These are phyloP conservation scores for Ficedula albicollis DNA, from an alignment of 2,797 vertebrate species.

Conservation along the genomic window DNA sequence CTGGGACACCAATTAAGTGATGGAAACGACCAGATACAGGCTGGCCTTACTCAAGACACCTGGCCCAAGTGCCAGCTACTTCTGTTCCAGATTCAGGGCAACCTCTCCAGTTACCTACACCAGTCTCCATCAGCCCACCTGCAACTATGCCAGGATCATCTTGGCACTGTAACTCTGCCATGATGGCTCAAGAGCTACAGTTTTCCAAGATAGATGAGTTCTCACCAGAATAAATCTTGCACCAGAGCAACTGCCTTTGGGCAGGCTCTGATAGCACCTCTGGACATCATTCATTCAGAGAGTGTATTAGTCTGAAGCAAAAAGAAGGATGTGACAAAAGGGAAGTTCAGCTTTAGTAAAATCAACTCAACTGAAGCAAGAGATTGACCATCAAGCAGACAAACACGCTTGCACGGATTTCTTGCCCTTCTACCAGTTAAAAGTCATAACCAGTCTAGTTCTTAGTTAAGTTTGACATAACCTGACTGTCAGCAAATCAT, in stretches of 20 bases:
- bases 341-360: not conserved
- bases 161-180: not conserved
- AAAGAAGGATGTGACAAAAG: not conserved
- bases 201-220: not conserved
- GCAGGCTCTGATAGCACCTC: not conserved
- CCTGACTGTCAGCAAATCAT: not conserved
- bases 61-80: not conserved
- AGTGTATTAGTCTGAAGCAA: not conserved
- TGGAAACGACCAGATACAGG: not conserved
- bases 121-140: not conserved
- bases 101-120: not conserved
- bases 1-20: not conserved
- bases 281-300: not conserved
- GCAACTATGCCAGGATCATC: fast-evolving
- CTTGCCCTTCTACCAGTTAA: not conserved
- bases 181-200: not conserved
- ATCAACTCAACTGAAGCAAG: not conserved
- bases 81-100: not conserved
- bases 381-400: not conserved
- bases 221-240: not conserved
- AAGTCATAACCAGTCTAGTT: not conserved
- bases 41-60: not conserved
- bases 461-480: not conserved
- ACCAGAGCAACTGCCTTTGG: not conserved
- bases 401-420: not conserved